Conservation (phyloP, 2,797 vertebrate genomes). For the Taenioides sp. region DNA sequence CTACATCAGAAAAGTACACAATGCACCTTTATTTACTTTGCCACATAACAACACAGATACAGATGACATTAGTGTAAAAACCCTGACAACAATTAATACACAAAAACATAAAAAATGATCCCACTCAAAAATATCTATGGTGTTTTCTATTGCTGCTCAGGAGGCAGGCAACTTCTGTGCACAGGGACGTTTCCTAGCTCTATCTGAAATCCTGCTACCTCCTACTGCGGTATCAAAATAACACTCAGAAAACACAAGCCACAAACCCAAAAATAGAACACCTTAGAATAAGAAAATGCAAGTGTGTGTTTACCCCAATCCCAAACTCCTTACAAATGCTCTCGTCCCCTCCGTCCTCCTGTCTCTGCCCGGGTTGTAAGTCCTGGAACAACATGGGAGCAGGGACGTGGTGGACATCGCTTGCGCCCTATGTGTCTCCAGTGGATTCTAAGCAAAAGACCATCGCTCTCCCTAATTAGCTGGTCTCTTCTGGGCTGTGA, state of each 20-base stretch:
- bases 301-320: slow-evolving; percentile 36
- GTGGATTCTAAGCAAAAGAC: slow-evolving; percentile 86
- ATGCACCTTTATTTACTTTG: too few species aligned
- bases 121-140: background rate
- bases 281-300: slow-evolving; percentile 34
- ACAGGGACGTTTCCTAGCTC: slow-evolving; percentile 8
- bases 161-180: slow-evolving; percentile 9
- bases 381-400: slow-evolving; percentile 51
- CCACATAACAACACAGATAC: too few species aligned
- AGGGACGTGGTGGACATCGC: slow-evolving; percentile 75
- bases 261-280: slow-evolving; percentile 35
- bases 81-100: slow-evolving; percentile 25
- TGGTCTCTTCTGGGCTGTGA: slow-evolving; percentile 83
- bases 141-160: background rate
- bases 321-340: slow-evolving; percentile 21
- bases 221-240: background rate
- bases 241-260: slow-evolving; percentile 14
- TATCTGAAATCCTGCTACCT: slow-evolving; percentile 11
- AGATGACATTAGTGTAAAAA: background rate
- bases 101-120: background rate
- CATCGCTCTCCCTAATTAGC: slow-evolving; percentile 96
- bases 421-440: slow-evolving; percentile 70
- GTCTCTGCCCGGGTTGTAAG: slow-evolving; percentile 50
- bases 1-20: too few species aligned
- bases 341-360: slow-evolving; percentile 32